Evolutionary conservation across 92 coral and sea anemone species (phyloP).

Genomic region (Phymanthus crucifer): DNA sequence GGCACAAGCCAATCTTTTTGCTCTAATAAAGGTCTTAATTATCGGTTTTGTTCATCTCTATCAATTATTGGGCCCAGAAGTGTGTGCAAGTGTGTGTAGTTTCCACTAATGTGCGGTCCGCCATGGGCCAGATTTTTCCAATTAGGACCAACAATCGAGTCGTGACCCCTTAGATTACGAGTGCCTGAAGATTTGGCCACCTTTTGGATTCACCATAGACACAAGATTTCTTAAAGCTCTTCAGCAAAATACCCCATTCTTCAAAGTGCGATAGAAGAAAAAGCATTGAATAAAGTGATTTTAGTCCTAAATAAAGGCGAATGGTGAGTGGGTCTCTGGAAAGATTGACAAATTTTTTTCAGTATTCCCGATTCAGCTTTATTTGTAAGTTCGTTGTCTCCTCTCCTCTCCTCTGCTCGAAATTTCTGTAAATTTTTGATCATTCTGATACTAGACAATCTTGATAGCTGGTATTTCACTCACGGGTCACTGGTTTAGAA

Average conservation of each 20-base stretch:
- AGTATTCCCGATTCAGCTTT: too few species aligned
- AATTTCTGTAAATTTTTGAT: too few species aligned
- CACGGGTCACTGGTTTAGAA: too few species aligned
- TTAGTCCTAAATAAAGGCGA: too few species aligned
- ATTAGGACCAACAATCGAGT: constrained; percentile 17
- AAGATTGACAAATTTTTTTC: too few species aligned
- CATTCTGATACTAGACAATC: too few species aligned
- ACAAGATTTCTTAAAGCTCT: neutral
- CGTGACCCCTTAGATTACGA: constrained; percentile 6
- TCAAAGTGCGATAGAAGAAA: neutral
- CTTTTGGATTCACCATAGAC: constrained; percentile 21
- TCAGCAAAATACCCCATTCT: neutral
- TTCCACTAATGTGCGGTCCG: constrained; percentile 19
- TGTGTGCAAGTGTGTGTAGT: constrained; percentile 13
- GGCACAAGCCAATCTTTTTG: constrained; percentile 51
- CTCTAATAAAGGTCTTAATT: constrained; percentile 64
- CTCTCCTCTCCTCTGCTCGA: too few species aligned
- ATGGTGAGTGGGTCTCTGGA: too few species aligned
- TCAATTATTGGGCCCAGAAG: constrained; percentile 30
- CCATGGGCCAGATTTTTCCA: constrained; percentile 19
- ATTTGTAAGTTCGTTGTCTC: too few species aligned
- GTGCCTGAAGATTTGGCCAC: constrained; percentile 18
- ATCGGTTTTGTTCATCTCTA: constrained; percentile 62
- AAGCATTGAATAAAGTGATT: neutral
- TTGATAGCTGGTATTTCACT: too few species aligned